Percentiles rank a stretch among this genome's conserved stretches.
Evolutionary conservation across 2,113 vertebrate species (phyloP).

Genomic region (rabbit (Oryctolagus cuniculus)): mOryCun1.1 NC_091439.1:8570001-8570500

Average conservation of each 20-base stretch:
- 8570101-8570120: background rate
- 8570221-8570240: background rate
- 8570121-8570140: background rate
- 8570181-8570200: background rate
- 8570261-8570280: background rate
- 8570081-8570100: background rate
- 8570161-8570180: background rate
- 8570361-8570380: background rate
- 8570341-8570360: background rate
- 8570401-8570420: background rate
- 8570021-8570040: conserved; percentile 3
- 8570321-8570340: background rate
- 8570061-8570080: conserved; percentile 1
- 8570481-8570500: background rate
- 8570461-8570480: background rate
- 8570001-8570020: background rate
- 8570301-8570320: background rate
- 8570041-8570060: background rate
- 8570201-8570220: background rate
- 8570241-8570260: background rate
- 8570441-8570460: background rate
- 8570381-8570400: background rate
- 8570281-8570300: background rate
- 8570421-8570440: background rate
- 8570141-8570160: background rate